Conservation (phyloP, 2,113 vertebrate genomes). For the Labeo catla region DNA sequence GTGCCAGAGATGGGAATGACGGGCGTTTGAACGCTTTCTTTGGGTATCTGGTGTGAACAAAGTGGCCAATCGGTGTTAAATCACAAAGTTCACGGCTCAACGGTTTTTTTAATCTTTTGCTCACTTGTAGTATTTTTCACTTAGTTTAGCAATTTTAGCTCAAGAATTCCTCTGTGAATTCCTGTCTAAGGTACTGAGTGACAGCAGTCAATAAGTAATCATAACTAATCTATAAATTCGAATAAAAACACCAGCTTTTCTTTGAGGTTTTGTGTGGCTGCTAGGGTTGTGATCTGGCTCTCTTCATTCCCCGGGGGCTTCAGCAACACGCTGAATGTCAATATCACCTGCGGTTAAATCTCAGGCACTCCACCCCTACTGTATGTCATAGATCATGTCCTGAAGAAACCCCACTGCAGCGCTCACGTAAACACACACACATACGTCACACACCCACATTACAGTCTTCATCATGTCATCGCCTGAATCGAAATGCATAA, state of each 20-base stretch:
- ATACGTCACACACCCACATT: background rate
- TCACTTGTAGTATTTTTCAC: too few relatives aligned
- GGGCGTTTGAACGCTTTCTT: background rate
- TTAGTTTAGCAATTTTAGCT: too few relatives aligned
- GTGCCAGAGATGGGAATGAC: background rate
- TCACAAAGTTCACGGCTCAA: background rate
- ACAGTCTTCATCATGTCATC: background rate
- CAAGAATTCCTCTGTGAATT: too few relatives aligned
- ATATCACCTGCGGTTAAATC: slow-evolving; percentile 58
- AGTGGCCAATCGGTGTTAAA: background rate
- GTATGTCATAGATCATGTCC: slow-evolving; percentile 26
- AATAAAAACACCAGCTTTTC: background rate
- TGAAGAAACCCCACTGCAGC: background rate
- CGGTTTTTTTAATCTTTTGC: too few relatives aligned
- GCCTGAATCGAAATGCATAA: background rate
- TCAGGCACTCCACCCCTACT: slow-evolving; percentile 37
- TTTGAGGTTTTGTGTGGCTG: background rate
- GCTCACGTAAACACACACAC: background rate
- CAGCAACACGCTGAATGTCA: slow-evolving; percentile 69
- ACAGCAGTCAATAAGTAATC: background rate
- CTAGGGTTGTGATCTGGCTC: background rate
- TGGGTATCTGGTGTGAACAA: background rate
- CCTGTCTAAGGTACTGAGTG: background rate
- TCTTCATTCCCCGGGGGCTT: background rate
- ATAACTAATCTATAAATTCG: background rate